A percentile compares a stretch with the other conserved stretches of the same genome.
phyloP scores from a whole-genome alignment of 2,113 vertebrate species.

The Seriola rivoliana region DNA sequence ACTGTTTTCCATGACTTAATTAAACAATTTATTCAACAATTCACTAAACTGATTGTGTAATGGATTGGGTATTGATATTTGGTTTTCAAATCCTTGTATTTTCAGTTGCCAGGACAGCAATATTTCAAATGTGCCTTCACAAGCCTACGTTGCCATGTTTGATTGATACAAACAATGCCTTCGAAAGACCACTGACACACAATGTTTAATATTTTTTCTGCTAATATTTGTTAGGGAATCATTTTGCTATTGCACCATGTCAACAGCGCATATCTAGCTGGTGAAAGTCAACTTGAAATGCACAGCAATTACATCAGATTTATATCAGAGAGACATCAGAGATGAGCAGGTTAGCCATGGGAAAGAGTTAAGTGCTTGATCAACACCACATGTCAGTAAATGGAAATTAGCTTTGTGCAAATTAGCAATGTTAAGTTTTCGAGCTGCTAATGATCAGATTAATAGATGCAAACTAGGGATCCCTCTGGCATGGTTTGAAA shows the following conservation, averaged over 20 bases:
- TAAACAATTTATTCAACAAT: conserved; percentile 12
- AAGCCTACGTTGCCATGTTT: not conserved
- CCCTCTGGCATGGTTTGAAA: conserved; percentile 65
- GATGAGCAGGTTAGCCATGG: conserved; percentile 17
- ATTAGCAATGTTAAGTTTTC: conserved; percentile 63
- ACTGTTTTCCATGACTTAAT: not conserved
- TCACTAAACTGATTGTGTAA: not conserved
- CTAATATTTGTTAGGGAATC: not conserved
- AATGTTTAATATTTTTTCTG: not conserved
- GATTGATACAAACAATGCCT: not conserved
- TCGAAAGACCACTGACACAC: not conserved
- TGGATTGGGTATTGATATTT: not conserved
- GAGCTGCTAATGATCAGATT: conserved; percentile 78
- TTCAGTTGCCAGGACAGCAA: not conserved
- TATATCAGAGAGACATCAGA: conserved; percentile 10
- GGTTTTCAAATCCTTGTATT: not conserved
- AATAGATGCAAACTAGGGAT: conserved; percentile 70
- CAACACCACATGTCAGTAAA: conserved; percentile 41
- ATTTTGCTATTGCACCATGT: not conserved
- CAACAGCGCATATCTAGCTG: not conserved
- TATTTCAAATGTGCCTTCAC: not conserved
- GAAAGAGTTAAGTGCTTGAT: conserved; percentile 33
- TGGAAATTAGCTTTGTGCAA: conserved; percentile 69
- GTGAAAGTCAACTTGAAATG: conserved; percentile 14
- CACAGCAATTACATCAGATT: not conserved